phyloP scores from a whole-genome alignment of 2,113 vertebrate genomes.

The Polypterus senegalus region DNA sequence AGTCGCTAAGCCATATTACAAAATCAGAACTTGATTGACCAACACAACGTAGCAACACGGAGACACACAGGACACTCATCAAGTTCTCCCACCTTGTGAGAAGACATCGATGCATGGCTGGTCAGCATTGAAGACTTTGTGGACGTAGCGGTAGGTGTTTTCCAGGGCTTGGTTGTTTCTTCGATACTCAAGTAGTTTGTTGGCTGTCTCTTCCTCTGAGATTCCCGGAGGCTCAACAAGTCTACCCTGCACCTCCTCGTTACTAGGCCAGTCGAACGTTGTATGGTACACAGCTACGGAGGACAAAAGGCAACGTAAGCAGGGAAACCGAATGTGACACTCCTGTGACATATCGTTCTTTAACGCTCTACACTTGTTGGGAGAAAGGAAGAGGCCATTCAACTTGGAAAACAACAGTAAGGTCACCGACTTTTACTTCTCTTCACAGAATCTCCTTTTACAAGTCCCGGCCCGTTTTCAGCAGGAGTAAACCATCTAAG shows the following conservation, averaged over 20 bases:
- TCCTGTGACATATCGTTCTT: too few relatives aligned
- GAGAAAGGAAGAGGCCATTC: too few relatives aligned
- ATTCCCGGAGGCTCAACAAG: slow-evolving; percentile 33
- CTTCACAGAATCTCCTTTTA: too few relatives aligned
- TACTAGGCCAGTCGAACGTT: slow-evolving; percentile 58
- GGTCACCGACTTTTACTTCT: too few relatives aligned
- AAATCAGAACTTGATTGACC: too few relatives aligned
- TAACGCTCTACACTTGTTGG: too few relatives aligned
- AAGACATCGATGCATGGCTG: slow-evolving; percentile 69
- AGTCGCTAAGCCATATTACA: too few relatives aligned
- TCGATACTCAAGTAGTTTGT: slow-evolving; percentile 47
- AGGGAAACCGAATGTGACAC: neutral
- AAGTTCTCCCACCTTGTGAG: slow-evolving; percentile 54
- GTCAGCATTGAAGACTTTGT: slow-evolving; percentile 60
- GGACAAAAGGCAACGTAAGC: neutral
- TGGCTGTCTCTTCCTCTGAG: slow-evolving; percentile 40
- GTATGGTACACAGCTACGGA: slow-evolving; percentile 70
- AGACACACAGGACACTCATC: neutral
- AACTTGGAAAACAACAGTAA: too few relatives aligned
- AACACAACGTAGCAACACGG: too few relatives aligned
- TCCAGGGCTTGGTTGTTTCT: slow-evolving; percentile 50
- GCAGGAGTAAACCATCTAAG: too few relatives aligned
- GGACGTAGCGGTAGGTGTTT: slow-evolving; percentile 47
- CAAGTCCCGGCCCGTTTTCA: too few relatives aligned
- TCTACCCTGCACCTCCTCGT: slow-evolving; percentile 33